These are phyloP conservation scores for Gobio gobio DNA, from an alignment of 2,113 vertebrate species.

Conservation along the genomic window DNA sequence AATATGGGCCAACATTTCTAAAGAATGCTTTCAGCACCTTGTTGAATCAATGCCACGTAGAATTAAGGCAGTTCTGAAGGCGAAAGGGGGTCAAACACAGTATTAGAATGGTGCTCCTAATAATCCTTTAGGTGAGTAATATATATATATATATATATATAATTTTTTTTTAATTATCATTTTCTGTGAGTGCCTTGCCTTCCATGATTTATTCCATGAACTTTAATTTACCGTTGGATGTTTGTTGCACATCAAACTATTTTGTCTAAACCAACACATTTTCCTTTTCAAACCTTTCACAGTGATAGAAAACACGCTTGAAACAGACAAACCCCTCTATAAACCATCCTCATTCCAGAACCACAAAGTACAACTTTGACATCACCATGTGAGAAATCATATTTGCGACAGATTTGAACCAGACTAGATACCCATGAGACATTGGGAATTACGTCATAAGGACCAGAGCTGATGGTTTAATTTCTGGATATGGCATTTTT, in stretches of 20 bases:
- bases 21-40: too few relatives aligned
- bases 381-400: background rate
- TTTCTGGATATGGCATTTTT: conserved; percentile 5
- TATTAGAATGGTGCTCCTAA: too few relatives aligned
- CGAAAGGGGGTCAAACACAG: too few relatives aligned
- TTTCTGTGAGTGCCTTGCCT: background rate
- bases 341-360: background rate
- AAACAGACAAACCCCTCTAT: background rate
- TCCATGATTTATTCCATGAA: too few relatives aligned
- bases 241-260: background rate
- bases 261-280: background rate
- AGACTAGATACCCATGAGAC: background rate
- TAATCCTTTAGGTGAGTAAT: too few relatives aligned
- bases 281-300: background rate
- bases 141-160: too few relatives aligned
- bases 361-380: background rate
- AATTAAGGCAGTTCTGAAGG: too few relatives aligned
- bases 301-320: background rate
- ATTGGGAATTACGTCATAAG: background rate
- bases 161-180: too few relatives aligned
- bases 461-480: background rate
- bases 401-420: background rate
- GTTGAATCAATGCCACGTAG: too few relatives aligned
- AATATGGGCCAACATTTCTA: too few relatives aligned
- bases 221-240: background rate